phyloP scores from a whole-genome alignment of 2,888 invertebrate species.

The Thumatha senex region DNA sequence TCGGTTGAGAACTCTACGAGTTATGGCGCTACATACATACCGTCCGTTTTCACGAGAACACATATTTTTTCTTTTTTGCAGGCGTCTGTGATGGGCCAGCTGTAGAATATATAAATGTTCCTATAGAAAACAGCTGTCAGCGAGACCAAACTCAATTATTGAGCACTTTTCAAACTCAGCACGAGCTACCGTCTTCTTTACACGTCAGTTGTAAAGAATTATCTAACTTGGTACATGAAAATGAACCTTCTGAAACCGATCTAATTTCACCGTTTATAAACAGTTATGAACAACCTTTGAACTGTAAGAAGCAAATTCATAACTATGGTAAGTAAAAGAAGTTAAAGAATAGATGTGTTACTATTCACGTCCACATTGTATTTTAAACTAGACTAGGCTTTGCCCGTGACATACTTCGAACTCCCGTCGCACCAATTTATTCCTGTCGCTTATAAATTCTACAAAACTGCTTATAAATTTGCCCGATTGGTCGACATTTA shows the following conservation, averaged over 20 bases:
- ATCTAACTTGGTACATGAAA: background rate
- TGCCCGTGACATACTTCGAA: no score
- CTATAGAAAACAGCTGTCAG: slow-evolving; percentile 12
- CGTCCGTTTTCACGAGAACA: background rate
- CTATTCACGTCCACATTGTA: no score
- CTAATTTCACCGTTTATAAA: background rate
- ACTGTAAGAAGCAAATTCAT: slow-evolving; percentile 14
- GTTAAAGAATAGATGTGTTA: no score
- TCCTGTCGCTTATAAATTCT: no score
- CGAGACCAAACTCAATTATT: slow-evolving; percentile 4
- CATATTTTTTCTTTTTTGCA: slow-evolving; percentile 7
- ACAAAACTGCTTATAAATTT: no score
- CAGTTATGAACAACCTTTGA: background rate
- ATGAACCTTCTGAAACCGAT: background rate
- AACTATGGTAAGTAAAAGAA: slow-evolving; percentile 40
- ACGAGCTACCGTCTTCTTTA: background rate
- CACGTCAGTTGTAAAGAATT: slow-evolving; percentile 1
- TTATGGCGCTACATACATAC: no score
- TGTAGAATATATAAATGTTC: slow-evolving; percentile 19
- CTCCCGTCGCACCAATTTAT: no score
- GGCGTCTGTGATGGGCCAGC: slow-evolving; percentile 17
- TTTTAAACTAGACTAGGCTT: no score
- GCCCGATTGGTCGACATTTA: no score
- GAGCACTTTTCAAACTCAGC: background rate
- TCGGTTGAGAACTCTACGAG: no score